A percentile compares a stretch with the other conserved stretches of the same genome.
Conservation (phyloP, 2,113 vertebrate species). For the Prinia subflava region DNA sequence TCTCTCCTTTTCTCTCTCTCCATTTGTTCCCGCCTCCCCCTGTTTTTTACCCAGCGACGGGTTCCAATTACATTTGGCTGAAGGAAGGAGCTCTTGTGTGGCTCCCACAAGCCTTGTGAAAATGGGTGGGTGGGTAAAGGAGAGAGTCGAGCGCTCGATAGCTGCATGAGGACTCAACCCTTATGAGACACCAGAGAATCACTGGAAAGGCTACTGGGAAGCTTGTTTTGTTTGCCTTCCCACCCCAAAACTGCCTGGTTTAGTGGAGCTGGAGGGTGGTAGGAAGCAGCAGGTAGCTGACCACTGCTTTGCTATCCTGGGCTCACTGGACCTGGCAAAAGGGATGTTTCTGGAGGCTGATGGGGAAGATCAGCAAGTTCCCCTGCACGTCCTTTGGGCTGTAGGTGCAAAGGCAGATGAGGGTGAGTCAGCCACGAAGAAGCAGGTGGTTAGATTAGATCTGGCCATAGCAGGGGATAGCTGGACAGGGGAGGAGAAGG, state of each 20-base stretch:
- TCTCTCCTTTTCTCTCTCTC: background rate
- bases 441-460: background rate
- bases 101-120: slow-evolving; percentile 39
- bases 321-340: background rate
- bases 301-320: rapidly evolving
- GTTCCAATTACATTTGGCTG: slow-evolving; percentile 23
- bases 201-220: background rate
- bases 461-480: background rate
- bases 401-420: background rate
- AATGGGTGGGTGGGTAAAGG: slow-evolving; percentile 42
- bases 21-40: slow-evolving; percentile 34
- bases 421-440: background rate
- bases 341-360: background rate
- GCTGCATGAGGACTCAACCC: background rate
- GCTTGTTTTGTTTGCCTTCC: background rate
- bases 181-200: background rate
- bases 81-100: background rate
- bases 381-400: background rate
- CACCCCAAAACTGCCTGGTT: background rate
- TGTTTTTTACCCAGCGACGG: background rate
- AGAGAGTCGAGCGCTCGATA: background rate
- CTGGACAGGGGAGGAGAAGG: background rate
- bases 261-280: background rate
- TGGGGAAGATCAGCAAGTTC: background rate
- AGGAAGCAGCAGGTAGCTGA: background rate